Conservation (phyloP, 2,113 vertebrate species). For the Corapipo altera region DNA sequence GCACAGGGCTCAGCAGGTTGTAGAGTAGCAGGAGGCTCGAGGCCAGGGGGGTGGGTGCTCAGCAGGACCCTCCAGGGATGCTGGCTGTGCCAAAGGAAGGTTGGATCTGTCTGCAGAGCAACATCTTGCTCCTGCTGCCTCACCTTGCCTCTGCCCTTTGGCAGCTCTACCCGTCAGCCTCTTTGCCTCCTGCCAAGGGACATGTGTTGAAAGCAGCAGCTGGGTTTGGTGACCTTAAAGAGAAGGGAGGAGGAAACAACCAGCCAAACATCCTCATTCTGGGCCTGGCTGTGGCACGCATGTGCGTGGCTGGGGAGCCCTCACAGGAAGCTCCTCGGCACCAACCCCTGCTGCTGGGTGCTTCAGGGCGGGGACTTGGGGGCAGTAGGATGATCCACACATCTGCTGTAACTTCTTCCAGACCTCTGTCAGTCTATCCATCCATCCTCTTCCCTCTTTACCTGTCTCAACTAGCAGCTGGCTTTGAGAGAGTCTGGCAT, state of each 20-base stretch:
- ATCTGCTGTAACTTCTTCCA: not conserved
- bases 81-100: rapidly evolving
- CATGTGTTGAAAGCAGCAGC: not conserved
- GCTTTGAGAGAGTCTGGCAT: not conserved
- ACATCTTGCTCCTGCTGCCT: not conserved
- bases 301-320: not conserved
- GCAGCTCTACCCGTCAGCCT: not conserved
- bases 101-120: not conserved
- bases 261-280: not conserved
- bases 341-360: not conserved
- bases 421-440: rapidly evolving
- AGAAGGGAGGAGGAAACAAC: not conserved
- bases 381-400: not conserved
- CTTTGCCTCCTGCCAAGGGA: not conserved
- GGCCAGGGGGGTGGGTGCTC: not conserved
- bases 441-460: not conserved
- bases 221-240: constrained; percentile 9
- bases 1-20: not conserved
- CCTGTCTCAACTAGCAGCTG: not conserved
- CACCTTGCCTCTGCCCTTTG: not conserved
- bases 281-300: not conserved
- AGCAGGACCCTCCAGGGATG: rapidly evolving
- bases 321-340: not conserved
- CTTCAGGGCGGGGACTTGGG: not conserved
- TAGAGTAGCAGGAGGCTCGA: not conserved